Percentiles rank a stretch among this genome's conserved stretches.
phyloP scores from a whole-genome alignment of 2,797 vertebrate genomes.

The Orestias chungarensis region DNA sequence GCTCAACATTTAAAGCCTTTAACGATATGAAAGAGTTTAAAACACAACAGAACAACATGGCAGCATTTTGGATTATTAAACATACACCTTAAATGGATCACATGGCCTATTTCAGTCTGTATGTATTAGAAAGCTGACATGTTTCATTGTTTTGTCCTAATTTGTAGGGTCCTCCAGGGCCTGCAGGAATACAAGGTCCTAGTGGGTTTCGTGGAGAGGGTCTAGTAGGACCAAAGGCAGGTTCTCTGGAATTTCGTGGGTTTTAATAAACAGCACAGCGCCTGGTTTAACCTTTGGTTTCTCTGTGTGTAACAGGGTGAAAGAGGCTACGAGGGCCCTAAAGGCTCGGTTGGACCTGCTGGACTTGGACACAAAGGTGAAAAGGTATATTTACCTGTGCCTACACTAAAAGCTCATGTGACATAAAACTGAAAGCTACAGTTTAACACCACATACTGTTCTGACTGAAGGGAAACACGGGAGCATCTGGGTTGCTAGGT shows the following conservation, averaged over 20 bases:
- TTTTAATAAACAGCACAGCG: not conserved
- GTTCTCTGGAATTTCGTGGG: not conserved
- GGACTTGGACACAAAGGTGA: constrained; percentile 84
- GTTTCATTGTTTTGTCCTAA: not conserved
- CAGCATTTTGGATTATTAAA: too few species aligned
- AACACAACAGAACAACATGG: too few species aligned
- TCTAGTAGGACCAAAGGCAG: constrained; percentile 85
- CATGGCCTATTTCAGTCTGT: not conserved
- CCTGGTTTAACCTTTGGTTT: not conserved
- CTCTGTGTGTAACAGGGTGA: constrained; percentile 79
- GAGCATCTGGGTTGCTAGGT: constrained; percentile 80
- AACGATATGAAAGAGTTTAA: too few species aligned
- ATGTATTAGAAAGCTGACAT: not conserved
- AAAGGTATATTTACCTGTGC: constrained; percentile 75
- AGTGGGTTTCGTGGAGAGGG: constrained; percentile 84
- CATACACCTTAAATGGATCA: not conserved
- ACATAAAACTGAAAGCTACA: constrained; percentile 15
- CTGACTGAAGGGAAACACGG: constrained; percentile 80
- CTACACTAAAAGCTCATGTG: not conserved
- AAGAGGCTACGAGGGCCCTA: constrained; percentile 82
- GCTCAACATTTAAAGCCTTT: too few species aligned
- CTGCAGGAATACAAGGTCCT: constrained; percentile 81
- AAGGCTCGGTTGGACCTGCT: constrained; percentile 76
- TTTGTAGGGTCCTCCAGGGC: constrained; percentile 81
- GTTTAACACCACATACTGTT: constrained; percentile 26